Conservation (phyloP, 2,888 invertebrate genomes). For the Xanthia togata region DNA sequence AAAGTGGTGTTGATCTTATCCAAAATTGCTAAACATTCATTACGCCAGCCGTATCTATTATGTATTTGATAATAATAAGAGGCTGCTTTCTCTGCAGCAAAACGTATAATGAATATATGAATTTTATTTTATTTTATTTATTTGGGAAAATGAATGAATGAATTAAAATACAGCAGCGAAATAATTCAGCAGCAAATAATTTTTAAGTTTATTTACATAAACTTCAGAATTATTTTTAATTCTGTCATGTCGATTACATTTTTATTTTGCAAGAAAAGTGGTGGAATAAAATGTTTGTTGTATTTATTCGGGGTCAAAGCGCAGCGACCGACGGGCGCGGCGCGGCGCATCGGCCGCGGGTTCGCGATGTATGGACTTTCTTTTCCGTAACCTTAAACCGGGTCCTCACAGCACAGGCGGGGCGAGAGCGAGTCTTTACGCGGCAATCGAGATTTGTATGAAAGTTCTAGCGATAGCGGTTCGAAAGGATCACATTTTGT, state of each 20-base stretch:
- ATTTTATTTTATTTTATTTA: too few species aligned
- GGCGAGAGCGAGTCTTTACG: constrained; percentile 63
- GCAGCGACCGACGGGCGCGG: constrained; percentile 77
- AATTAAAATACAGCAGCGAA: too few species aligned
- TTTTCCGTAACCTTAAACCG: constrained; percentile 83
- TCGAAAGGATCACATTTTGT: constrained; percentile 60
- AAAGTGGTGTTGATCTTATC: not conserved
- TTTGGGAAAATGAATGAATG: too few species aligned
- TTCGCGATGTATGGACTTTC: constrained; percentile 81
- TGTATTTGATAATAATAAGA: constrained; percentile 14
- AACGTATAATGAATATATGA: constrained; percentile 27
- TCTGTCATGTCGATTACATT: constrained; percentile 36
- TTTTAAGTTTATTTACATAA: too few species aligned
- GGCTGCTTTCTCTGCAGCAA: constrained; percentile 44
- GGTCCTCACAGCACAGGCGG: constrained; percentile 61
- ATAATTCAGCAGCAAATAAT: too few species aligned
- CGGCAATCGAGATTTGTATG: constrained; percentile 65
- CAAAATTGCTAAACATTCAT: not conserved
- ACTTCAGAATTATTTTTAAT: constrained; percentile 15
- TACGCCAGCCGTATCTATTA: not conserved
- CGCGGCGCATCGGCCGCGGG: constrained; percentile 47
- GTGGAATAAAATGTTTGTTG: constrained; percentile 35
- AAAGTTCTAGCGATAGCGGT: constrained; percentile 61
- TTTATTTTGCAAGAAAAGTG: constrained; percentile 32
- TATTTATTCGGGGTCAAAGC: constrained; percentile 82